These are phyloP conservation scores for Cetoscarus ocellatus DNA, from an alignment of 2,797 vertebrate species.

Conservation along the genomic window DNA sequence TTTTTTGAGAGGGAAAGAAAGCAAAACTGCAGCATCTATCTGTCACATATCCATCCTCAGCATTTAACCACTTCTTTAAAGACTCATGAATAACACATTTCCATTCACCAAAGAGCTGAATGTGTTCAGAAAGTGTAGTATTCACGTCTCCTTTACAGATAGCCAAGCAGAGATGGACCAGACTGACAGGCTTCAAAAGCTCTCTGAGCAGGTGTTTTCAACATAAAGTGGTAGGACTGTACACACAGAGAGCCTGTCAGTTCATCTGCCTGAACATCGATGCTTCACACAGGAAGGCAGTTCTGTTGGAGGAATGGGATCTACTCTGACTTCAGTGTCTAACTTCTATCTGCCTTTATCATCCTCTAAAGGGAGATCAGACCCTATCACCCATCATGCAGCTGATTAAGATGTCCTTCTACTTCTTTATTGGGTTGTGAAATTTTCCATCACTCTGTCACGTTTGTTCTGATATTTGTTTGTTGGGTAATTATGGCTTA, in stretches of 20 bases:
- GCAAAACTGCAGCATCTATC: too few relatives aligned
- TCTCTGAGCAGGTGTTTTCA: neutral
- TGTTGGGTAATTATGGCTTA: too few relatives aligned
- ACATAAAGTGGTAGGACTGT: neutral
- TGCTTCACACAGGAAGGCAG: neutral
- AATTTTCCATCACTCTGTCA: too few relatives aligned
- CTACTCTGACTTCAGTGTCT: too few relatives aligned
- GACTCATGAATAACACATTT: neutral
- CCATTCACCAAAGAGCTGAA: neutral
- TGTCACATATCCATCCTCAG: neutral
- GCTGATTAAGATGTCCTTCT: too few relatives aligned
- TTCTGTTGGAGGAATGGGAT: neutral
- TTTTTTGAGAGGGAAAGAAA: too few relatives aligned
- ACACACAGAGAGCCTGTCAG: neutral
- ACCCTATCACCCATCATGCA: too few relatives aligned
- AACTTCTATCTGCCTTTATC: too few relatives aligned
- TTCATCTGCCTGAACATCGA: neutral
- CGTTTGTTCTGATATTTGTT: too few relatives aligned
- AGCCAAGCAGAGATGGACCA: neutral
- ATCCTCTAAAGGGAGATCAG: too few relatives aligned
- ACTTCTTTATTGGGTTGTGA: too few relatives aligned
- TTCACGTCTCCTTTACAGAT: neutral
- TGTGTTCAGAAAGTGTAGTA: neutral
- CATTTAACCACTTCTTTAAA: neutral
- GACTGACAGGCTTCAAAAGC: neutral